phyloP scores from a whole-genome alignment of 2,797 vertebrate species.

The Pipistrellus pygmaeus region DNA sequence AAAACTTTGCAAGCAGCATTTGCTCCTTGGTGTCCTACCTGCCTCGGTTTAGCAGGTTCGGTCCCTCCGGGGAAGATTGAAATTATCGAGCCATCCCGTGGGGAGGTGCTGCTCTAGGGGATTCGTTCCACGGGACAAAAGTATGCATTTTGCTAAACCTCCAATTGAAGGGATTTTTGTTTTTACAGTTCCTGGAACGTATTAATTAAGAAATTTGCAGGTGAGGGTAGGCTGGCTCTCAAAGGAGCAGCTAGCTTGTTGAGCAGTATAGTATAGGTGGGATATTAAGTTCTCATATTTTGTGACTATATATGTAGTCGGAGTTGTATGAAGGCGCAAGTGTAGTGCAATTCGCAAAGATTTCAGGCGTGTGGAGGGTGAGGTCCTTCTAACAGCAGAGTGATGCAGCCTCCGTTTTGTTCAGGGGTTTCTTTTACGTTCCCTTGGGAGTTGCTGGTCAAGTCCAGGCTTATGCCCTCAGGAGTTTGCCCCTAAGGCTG shows the following conservation, averaged over 20 bases:
- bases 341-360: background rate
- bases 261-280: background rate
- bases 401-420: slow-evolving; percentile 8
- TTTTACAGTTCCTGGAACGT: background rate
- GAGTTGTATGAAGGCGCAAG: background rate
- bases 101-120: background rate
- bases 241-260: background rate
- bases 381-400: background rate
- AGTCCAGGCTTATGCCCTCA: slow-evolving; percentile 20
- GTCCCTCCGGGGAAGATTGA: background rate
- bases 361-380: background rate
- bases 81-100: background rate
- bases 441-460: slow-evolving; percentile 16
- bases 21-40: background rate
- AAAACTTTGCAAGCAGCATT: background rate
- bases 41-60: no score
- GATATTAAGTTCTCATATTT: background rate
- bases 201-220: background rate
- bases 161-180: background rate
- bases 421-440: background rate
- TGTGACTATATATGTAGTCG: background rate
- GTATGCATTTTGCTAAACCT: background rate
- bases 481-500: background rate
- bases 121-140: background rate
- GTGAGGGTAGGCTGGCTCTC: background rate